A percentile compares a stretch with the other conserved stretches of the same genome.
Evolutionary conservation across 1,140 invertebrate species (phyloP).

Genomic region (Drosophila erecta): DNA sequence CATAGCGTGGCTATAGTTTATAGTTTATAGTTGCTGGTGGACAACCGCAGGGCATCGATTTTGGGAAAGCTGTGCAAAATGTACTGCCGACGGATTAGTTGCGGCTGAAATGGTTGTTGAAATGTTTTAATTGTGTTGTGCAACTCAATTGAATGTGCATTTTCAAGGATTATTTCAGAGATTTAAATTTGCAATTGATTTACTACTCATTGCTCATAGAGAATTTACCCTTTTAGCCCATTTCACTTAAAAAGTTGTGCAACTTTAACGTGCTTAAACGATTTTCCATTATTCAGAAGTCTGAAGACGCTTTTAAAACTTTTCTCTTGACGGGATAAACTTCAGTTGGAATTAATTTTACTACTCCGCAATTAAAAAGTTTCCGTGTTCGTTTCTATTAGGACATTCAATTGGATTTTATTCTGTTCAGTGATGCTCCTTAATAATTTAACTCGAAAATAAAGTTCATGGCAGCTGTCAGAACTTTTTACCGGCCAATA

Average conservation of each 20-base stretch:
- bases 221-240: too few relatives aligned
- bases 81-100: conserved; percentile 26
- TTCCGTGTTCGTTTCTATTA: background rate
- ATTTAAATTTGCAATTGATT: conserved; percentile 6
- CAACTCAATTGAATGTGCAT: conserved; percentile 20
- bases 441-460: conserved; percentile 8
- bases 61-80: conserved; percentile 20
- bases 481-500: conserved; percentile 19
- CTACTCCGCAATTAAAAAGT: background rate
- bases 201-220: background rate
- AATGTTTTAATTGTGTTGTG: conserved; percentile 4
- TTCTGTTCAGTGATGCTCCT: background rate
- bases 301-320: background rate
- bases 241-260: background rate
- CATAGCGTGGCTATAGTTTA: conserved; percentile 10
- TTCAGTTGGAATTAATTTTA: background rate
- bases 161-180: background rate
- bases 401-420: conserved; percentile 8
- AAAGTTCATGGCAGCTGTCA: conserved; percentile 21
- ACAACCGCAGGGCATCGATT: conserved; percentile 34
- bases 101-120: background rate
- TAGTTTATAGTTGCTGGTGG: conserved; percentile 3
- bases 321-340: background rate
- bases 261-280: background rate
- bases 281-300: background rate